Percentiles rank a stretch among this genome's conserved stretches.
phyloP scores from a whole-genome alignment of 1,140 invertebrate species.

The Babylonia areolata region DNA sequence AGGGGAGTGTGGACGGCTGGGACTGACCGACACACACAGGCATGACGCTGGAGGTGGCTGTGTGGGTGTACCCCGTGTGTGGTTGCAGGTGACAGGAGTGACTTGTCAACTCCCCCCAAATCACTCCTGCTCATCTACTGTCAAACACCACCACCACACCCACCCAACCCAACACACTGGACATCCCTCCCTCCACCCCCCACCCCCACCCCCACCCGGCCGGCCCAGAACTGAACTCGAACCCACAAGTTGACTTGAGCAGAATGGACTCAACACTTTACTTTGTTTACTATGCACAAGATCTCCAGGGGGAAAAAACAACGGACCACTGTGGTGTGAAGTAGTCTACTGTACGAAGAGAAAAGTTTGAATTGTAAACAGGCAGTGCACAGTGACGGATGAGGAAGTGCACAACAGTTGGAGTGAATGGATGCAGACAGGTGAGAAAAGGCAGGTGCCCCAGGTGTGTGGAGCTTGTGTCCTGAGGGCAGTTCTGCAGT shows the following conservation, averaged over 20 bases:
- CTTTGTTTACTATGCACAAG: neutral
- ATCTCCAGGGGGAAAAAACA: neutral
- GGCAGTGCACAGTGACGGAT: neutral
- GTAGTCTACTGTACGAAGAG: neutral
- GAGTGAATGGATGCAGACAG: neutral
- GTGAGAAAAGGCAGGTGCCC: neutral
- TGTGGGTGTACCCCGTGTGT: neutral
- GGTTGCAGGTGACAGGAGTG: neutral
- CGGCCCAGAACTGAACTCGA: neutral
- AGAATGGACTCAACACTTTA: neutral
- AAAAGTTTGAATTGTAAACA: neutral
- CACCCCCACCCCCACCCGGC: neutral
- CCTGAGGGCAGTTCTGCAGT: neutral
- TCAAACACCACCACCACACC: neutral
- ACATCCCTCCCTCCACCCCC: neutral
- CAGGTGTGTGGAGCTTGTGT: neutral
- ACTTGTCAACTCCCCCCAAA: constrained; percentile 13
- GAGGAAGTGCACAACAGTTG: neutral
- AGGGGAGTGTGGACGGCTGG: too few species aligned
- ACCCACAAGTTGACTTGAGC: neutral
- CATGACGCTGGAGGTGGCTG: neutral
- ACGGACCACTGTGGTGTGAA: neutral
- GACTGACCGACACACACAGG: too few species aligned
- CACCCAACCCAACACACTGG: neutral
- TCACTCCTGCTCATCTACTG: neutral